Evolutionary conservation across 2,888 invertebrate species (phyloP), one percentile per base, ranked within the genome.

Genomic region (Ernsta delagoae): DNA sequence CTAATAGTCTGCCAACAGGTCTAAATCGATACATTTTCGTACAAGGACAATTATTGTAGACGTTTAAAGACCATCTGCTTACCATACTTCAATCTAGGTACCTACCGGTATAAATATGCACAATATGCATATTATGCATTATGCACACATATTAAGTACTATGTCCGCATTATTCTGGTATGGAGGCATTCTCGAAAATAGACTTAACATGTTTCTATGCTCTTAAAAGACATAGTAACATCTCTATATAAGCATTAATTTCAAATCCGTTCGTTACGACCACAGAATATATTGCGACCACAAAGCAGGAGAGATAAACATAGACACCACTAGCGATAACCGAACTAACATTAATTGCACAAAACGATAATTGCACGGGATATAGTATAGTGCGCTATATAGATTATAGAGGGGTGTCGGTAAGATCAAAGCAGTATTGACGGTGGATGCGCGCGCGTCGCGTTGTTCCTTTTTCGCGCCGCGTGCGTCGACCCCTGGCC

Each of bases 371-470:
- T 74, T 75, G 71, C 71, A 68, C 71, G 71, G 68, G 69, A n/a
- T n/a, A n/a, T n/a, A n/a, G n/a, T n/a, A n/a, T n/a, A n/a, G n/a
- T n/a, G n/a, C n/a, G n/a, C n/a, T n/a, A 70, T 70, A 66, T 71
- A 70, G 70, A 71, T 70, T 70, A 64, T 70, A 70, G 70, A 71
- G 54, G 43, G 50, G 50, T 36, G 67, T 50, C 74, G 90, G 89
- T 77, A 73, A 79, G 87, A 90, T 91, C 89, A 90, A 90, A 90
- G 84, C 74, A 74, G 71, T 48, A 82, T 65, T 48, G 48, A 36
- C 85, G 79, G 84, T 81, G 83, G 85, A 83, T 83, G 88, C 85
- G 87, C 87, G 78, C 72, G 83, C 86, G 84, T 76, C 72, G 84
- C 59, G 16, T 41, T 9, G n/a, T 53, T 53, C 39, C 39, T 31